Evolutionary conservation across 2,113 vertebrate genomes (phyloP), one percentile per base, ranked within the genome.

Genomic region (Pongo abelii): DNA sequence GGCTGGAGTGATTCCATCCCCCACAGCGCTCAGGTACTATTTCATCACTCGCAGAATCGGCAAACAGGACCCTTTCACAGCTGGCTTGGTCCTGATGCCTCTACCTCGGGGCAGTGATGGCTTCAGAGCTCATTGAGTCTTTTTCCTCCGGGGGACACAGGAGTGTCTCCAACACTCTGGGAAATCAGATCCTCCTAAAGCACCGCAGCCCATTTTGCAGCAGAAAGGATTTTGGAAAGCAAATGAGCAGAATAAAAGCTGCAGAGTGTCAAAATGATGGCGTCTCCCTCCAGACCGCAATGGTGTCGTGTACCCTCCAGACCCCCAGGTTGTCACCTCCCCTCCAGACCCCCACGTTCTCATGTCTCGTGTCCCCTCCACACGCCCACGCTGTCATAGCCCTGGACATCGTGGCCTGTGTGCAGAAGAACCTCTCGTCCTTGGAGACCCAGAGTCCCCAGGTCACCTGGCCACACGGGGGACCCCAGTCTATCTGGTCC

Each of bases 351-450:
- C 25, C 59, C 25, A 12, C 5, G 59, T 61, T 27, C 59, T 61
- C 59, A 61, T 2, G 10, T 27, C 25, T 27, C 25, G 12, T 2
- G 10, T 61, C 10, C 30, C 46, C 17, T 52, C 9, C 9, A 35
- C 30, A 2, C 25, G 4, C 32, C 6, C 32, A 32, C 4, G 16
- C 2, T 69, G 6, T 35, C 32, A 40, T 22, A 8, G 4, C 69
- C n/a, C 8, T 22, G n/a, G 69, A 8, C n/a, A 38, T 9, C 16
- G 32, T 8, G 43, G 10, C 1, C 20, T 22, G 27, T 25, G 20
- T 0, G 0, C 0, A 6, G 32, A 7, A 12, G 3, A 1, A 23
- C 23, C 11, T 69, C 2, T 30, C 12, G 0, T 1, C 8, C 2
- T 8, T 13, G 0, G 25, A 50, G 11, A 5, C 16, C 20, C 27